Percentiles rank a stretch among this genome's conserved stretches.
phyloP scores from a whole-genome alignment of 2,888 invertebrate genomes.

The Ectemnius cavifrons region DNA sequence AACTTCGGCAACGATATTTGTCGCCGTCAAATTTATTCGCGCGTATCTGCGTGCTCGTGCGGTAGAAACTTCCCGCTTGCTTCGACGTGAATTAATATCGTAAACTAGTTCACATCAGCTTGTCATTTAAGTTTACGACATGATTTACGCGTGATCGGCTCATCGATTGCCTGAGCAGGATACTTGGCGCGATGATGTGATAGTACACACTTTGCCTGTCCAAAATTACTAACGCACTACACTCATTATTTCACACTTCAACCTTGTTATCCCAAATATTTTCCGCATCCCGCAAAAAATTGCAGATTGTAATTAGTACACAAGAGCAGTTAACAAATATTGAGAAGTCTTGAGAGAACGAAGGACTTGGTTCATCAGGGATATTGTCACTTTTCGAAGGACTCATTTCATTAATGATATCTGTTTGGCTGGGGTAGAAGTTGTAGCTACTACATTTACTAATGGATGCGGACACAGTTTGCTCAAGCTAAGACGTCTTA shows the following conservation, averaged over 20 bases:
- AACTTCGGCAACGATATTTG: not conserved
- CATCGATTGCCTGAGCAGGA: not conserved
- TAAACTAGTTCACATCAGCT: constrained; percentile 1
- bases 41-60: not conserved
- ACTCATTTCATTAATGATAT: not conserved
- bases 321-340: too few relatives aligned
- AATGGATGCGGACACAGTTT: not conserved
- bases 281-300: too few relatives aligned
- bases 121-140: constrained; percentile 2
- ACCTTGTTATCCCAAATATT: too few relatives aligned
- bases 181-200: not conserved
- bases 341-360: too few relatives aligned
- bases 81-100: constrained; percentile 7
- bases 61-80: not conserved
- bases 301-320: too few relatives aligned
- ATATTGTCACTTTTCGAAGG: too few relatives aligned
- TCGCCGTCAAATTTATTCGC: constrained; percentile 7
- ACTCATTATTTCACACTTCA: too few relatives aligned
- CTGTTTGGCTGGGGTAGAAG: not conserved
- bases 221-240: too few relatives aligned
- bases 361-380: too few relatives aligned
- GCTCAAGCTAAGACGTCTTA: not conserved
- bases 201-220: too few relatives aligned
- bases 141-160: constrained; percentile 4
- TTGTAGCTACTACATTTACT: not conserved